Evolutionary conservation across 1,140 invertebrate genomes (phyloP).

Genomic region (Ceratina calcarata): DNA sequence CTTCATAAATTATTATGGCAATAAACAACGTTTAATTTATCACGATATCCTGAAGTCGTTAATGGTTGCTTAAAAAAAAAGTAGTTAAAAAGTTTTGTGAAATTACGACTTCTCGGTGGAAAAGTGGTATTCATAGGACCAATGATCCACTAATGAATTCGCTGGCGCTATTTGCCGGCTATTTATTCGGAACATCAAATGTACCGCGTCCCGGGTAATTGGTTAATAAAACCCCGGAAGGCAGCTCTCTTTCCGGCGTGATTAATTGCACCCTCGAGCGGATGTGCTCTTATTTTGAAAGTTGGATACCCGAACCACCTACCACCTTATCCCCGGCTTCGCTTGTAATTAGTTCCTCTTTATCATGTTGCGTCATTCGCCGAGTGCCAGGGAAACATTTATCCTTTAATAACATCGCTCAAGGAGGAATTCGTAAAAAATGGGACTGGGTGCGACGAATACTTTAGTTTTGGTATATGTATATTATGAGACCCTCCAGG

Average conservation of each 20-base stretch:
- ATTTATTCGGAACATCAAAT: slow-evolving; percentile 63
- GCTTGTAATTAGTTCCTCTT: slow-evolving; percentile 38
- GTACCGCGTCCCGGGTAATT: slow-evolving; percentile 62
- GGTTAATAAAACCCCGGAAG: slow-evolving; percentile 69
- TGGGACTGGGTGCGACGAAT: background rate
- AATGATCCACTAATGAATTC: slow-evolving; percentile 60
- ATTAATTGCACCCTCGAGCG: slow-evolving; percentile 65
- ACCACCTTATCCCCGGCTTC: background rate
- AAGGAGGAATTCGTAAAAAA: slow-evolving; percentile 22
- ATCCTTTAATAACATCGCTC: slow-evolving; percentile 23
- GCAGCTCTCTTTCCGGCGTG: slow-evolving; percentile 65
- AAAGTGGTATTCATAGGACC: slow-evolving; percentile 12
- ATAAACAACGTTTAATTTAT: too few relatives aligned
- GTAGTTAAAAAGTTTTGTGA: too few relatives aligned
- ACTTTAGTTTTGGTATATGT: background rate
- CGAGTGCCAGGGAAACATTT: slow-evolving; percentile 27
- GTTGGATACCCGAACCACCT: slow-evolving; percentile 44
- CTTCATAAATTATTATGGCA: background rate
- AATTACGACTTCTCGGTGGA: background rate
- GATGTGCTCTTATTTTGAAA: slow-evolving; percentile 60
- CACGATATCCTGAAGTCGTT: background rate
- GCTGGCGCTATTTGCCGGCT: slow-evolving; percentile 53
- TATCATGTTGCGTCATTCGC: slow-evolving; percentile 39
- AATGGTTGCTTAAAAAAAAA: background rate
- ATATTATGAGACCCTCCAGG: background rate